Evolutionary conservation across 2,797 vertebrate species (phyloP), one percentile per base, ranked within the genome.

Genomic region (Chelon auratus): DNA sequence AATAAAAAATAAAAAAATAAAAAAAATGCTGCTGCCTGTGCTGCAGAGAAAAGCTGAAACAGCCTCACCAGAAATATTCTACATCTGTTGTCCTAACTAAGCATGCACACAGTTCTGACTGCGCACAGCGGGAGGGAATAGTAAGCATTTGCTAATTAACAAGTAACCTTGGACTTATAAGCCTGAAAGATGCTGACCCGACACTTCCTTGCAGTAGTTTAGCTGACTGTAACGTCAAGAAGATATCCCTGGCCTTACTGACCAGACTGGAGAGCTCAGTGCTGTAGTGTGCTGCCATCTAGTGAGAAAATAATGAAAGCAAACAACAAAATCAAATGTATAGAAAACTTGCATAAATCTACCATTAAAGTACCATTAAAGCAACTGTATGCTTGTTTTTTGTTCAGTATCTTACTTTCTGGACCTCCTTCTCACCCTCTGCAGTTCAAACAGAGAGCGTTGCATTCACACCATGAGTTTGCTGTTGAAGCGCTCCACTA

Each of bases 401-500:
- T n/a, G 3, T 26, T 26, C 14, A 20, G 48, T 18, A 13, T 66
- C 8, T 51, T 37, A 6, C 17, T 54, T 36, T 74, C 33, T 5
- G 4, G 6, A 60, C 33, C 62, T 42, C 6, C 50, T 26, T 90
- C 95, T 94, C 66, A 99, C 98, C 86, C 93, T 94, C 79, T 96
- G 96, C 20, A 99, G 94, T 75, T 99, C 96, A 5, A 89, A 93
- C 89, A 99, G 75, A 0, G 97, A 98, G 55, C 57, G 91, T 4
- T 92, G 89, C 97, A 99, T 98, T 2, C 94, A 91, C 5, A 91
- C 0, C 0, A 95, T 84, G 0, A 99, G 96, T 61, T 94, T 22
- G 22, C 22, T 96, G 89, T 98, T 99, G 72, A 98, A 99, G 7
- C 97, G 94, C 26, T 97, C 95, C 72, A 99, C 89, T 99, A 98